Conservation (phyloP, 2,888 invertebrate genomes). For the Cloeon dipterum region DNA sequence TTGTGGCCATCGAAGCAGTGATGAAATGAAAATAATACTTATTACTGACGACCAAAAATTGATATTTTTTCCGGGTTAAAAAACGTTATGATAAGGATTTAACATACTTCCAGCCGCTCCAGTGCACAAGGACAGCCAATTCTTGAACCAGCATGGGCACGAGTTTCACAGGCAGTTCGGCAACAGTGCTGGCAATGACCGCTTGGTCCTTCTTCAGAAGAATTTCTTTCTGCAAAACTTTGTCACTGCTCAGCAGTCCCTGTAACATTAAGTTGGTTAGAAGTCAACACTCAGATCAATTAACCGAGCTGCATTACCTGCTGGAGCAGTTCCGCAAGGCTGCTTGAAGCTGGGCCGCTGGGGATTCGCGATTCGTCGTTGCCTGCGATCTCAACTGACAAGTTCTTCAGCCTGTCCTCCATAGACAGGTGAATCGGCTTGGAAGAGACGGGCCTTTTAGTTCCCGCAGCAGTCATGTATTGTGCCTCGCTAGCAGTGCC, state of each 20-base stretch:
- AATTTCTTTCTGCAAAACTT: neutral
- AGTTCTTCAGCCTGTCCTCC: neutral
- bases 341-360: neutral
- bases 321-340: neutral
- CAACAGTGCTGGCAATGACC: neutral
- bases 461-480: neutral
- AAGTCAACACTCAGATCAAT: no score
- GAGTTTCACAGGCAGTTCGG: neutral
- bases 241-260: neutral
- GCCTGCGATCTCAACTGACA: no score
- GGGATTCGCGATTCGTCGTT: no score
- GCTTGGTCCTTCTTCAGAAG: neutral
- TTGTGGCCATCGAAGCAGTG: no score
- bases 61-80: no score
- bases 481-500: neutral
- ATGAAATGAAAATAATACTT: no score
- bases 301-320: no score
- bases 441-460: neutral
- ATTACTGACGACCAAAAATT: no score
- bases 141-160: neutral
- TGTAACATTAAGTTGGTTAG: no score
- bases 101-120: constrained; percentile 1
- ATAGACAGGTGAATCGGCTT: neutral
- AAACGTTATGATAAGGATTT: no score
- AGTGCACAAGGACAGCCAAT: neutral